Conservation (phyloP, 2,888 invertebrate genomes). For the Lobophora halterata region DNA sequence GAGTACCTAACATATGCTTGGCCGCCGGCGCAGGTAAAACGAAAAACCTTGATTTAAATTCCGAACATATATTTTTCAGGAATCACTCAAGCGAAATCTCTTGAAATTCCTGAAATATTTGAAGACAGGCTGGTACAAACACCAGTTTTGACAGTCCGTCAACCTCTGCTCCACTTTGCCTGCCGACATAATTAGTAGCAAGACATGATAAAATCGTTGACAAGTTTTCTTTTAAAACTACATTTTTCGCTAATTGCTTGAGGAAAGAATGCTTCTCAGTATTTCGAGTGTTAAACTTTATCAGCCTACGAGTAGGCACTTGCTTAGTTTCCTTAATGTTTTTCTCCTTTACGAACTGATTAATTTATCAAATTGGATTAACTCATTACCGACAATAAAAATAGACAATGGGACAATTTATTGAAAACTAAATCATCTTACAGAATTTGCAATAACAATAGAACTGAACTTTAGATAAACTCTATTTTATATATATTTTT, state of each 20-base stretch:
- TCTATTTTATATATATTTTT: too few species aligned
- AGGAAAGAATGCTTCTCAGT: slow-evolving; percentile 8
- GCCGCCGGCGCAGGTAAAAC: too few species aligned
- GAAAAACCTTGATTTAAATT: too few species aligned
- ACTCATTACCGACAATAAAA: too few species aligned
- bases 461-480: too few species aligned
- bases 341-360: too few species aligned
- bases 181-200: slow-evolving; percentile 12
- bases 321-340: slow-evolving; percentile 6
- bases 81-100: neutral
- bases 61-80: too few species aligned
- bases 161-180: slow-evolving; percentile 16
- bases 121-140: neutral
- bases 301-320: neutral
- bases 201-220: slow-evolving; percentile 1
- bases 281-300: slow-evolving; percentile 4
- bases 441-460: too few species aligned
- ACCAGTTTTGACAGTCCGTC: slow-evolving; percentile 12
- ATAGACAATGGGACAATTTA: too few species aligned
- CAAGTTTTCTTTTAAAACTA: slow-evolving; percentile 1
- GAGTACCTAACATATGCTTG: too few species aligned
- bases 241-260: slow-evolving; percentile 2
- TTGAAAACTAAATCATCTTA: too few species aligned
- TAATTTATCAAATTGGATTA: too few species aligned
- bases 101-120: neutral